Conservation (phyloP, 2,113 vertebrate species). For the Columba janthina region DNA sequence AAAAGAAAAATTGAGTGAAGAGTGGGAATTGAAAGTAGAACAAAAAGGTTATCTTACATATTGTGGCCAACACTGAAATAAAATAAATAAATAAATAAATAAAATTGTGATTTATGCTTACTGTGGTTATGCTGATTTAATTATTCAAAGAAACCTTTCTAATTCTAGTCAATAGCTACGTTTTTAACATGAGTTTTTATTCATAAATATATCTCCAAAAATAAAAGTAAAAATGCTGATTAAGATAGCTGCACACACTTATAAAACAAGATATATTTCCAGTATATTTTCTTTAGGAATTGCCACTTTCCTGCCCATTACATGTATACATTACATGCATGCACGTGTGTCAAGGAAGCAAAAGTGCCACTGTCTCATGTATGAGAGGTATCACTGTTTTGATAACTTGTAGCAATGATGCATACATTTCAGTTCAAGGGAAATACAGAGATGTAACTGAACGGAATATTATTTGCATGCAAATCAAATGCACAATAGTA, state of each 20-base stretch:
- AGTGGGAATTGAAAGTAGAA: not conserved
- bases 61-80: not conserved
- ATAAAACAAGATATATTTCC: not conserved
- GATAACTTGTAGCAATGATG: not conserved
- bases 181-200: not conserved
- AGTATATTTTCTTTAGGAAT: not conserved
- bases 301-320: accelerated
- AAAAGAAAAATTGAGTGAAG: not conserved
- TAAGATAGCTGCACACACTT: not conserved
- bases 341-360: not conserved
- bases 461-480: not conserved
- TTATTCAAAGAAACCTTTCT: not conserved
- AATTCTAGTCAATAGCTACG: not conserved
- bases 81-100: not conserved
- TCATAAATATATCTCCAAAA: not conserved
- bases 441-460: not conserved
- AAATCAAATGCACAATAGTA: not conserved
- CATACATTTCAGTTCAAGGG: not conserved
- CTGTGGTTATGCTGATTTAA: not conserved
- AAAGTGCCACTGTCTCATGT: not conserved
- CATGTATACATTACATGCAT: not conserved
- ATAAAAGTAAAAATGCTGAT: not conserved
- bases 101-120: not conserved
- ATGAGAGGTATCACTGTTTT: not conserved
- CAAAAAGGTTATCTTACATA: not conserved